Conservation (phyloP, 2,113 vertebrate species). For the Dasyurus viverrinus region DNA sequence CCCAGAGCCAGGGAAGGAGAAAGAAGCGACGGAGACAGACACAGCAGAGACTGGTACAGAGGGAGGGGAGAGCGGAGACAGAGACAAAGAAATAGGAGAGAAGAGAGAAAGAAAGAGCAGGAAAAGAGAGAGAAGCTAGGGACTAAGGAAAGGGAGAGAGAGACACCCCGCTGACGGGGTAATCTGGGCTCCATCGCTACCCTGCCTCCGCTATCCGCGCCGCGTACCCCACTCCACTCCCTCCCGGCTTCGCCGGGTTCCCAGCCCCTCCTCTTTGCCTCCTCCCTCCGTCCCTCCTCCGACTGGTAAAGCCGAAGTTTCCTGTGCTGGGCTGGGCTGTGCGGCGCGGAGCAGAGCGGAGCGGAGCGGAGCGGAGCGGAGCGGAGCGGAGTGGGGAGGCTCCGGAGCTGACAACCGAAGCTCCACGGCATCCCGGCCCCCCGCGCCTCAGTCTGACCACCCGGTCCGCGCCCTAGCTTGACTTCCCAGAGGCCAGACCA, state of each 20-base stretch:
- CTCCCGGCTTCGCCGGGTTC: background rate
- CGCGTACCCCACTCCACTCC: constrained; percentile 26
- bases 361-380: background rate
- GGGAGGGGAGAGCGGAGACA: background rate
- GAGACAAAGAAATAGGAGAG: background rate
- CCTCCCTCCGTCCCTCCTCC: constrained; percentile 42
- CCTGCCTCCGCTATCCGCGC: background rate
- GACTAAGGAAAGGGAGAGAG: background rate
- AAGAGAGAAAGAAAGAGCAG: background rate
- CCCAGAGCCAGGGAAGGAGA: background rate
- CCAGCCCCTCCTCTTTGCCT: constrained; percentile 6
- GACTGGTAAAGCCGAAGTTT: constrained; percentile 79
- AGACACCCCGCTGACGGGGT: background rate
- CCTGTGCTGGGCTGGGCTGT: constrained; percentile 61
- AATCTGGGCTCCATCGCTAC: background rate
- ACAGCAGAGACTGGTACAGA: background rate
- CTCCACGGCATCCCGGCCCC: background rate
- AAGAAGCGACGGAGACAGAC: background rate
- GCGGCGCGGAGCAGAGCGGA: background rate
- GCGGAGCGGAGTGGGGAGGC: background rate
- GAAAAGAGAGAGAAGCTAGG: background rate
- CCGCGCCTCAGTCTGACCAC: background rate
- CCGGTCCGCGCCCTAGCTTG: background rate
- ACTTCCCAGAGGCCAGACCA: constrained; percentile 15
- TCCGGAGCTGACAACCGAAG: background rate